These are phyloP conservation scores for Chaenodraco wilsoni DNA, from an alignment of 2,797 vertebrate species.

Conservation along the genomic window DNA sequence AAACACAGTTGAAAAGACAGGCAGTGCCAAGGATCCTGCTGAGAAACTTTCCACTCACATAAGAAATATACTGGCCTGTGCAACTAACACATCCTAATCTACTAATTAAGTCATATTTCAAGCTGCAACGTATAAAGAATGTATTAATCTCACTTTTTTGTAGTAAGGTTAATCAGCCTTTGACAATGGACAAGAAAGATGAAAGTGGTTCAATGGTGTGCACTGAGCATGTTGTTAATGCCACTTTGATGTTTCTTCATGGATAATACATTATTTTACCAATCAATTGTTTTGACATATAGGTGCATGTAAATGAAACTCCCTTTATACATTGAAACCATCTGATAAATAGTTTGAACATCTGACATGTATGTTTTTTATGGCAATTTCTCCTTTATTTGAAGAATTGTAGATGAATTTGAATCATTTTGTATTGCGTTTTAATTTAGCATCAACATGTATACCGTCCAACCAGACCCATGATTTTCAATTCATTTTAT, in stretches of 20 bases:
- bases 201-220: slow-evolving; percentile 14
- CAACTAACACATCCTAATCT: background rate
- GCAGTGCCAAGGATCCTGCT: slow-evolving; percentile 4
- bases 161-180: slow-evolving; percentile 22
- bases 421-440: background rate
- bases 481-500: background rate
- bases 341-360: background rate
- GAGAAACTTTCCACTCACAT: background rate
- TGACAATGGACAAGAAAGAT: background rate
- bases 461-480: background rate
- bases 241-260: slow-evolving; percentile 7
- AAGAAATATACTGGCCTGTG: background rate
- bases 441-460: too few species aligned
- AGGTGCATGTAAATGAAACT: too few species aligned
- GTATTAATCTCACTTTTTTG: background rate
- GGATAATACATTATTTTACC: background rate
- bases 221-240: slow-evolving; percentile 12
- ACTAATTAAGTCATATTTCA: background rate
- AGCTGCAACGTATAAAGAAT: background rate
- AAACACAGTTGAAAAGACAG: slow-evolving; percentile 2
- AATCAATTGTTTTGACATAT: too few species aligned
- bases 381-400: background rate
- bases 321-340: too few species aligned
- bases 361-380: background rate
- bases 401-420: background rate